These are phyloP conservation scores for Brenthis daphne DNA, from an alignment of 2,888 invertebrate genomes.

Conservation along the genomic window DNA sequence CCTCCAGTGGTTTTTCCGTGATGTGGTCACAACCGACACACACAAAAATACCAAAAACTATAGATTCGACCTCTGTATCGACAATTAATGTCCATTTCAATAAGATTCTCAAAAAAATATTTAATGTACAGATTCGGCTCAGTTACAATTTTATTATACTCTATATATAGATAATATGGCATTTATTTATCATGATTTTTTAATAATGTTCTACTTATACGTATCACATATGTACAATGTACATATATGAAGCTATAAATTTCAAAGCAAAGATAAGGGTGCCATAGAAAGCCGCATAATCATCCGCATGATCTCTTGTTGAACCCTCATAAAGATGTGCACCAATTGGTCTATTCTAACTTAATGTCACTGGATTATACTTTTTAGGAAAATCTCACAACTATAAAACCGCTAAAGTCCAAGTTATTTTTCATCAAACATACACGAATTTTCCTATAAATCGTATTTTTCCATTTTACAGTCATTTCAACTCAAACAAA, in stretches of 20 bases:
- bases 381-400: slow-evolving; percentile 7
- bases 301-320: slow-evolving; percentile 11
- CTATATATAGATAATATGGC: neutral
- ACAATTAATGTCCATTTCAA: no score
- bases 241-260: neutral
- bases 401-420: neutral
- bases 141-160: no score
- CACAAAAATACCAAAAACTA: no score
- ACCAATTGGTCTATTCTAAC: slow-evolving; percentile 7
- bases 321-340: neutral
- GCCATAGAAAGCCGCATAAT: slow-evolving; percentile 8
- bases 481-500: no score
- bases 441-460: no score
- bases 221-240: neutral
- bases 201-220: neutral
- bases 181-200: no score
- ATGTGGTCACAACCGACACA: no score
- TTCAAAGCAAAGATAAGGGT: slow-evolving; percentile 1
- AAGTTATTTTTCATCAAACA: neutral
- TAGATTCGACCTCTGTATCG: no score
- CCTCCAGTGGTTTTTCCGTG: no score
- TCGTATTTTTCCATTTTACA: no score
- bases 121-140: no score
- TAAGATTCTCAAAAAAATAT: no score
- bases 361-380: neutral